Conservation (phyloP, 35 echinoderm and acorn worm species). For the Anneissia japonica region DNA sequence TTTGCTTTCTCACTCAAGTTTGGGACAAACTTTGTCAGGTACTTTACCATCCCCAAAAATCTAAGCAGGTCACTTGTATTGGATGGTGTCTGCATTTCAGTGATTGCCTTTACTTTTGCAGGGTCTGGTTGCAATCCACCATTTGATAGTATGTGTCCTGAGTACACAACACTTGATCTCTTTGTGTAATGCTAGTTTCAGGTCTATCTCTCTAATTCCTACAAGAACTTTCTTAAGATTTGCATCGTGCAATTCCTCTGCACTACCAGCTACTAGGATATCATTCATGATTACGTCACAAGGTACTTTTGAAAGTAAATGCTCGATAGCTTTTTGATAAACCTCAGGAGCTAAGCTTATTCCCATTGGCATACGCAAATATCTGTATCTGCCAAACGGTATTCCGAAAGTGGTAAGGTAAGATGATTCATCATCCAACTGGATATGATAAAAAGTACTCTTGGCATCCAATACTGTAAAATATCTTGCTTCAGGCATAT, state of each 20-base stretch:
- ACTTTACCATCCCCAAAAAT: slow-evolving; percentile 12
- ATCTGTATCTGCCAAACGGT: background rate
- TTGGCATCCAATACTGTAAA: background rate
- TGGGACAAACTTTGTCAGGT: slow-evolving; percentile 26
- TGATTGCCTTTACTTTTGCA: slow-evolving; percentile 5
- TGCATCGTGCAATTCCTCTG: too few relatives aligned
- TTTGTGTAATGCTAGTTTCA: too few relatives aligned
- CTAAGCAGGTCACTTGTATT: background rate
- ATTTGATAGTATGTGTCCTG: background rate
- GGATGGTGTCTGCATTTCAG: slow-evolving; percentile 11
- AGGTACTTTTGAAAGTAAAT: background rate
- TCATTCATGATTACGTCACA: slow-evolving; percentile 6
- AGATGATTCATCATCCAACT: background rate
- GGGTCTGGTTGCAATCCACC: slow-evolving; percentile 19
- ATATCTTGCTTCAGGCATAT: background rate
- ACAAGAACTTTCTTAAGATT: too few relatives aligned
- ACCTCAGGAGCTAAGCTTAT: background rate
- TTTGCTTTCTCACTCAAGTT: slow-evolving; percentile 16
- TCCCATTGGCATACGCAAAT: background rate
- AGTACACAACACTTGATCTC: background rate
- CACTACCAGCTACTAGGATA: slow-evolving; percentile 10
- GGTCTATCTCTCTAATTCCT: too few relatives aligned
- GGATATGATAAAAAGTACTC: background rate
- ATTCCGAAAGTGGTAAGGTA: background rate
- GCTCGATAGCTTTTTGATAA: background rate